These are phyloP conservation scores for Proctacanthus coquilletti DNA, from an alignment of 1,140 invertebrate species.

Conservation along the genomic window DNA sequence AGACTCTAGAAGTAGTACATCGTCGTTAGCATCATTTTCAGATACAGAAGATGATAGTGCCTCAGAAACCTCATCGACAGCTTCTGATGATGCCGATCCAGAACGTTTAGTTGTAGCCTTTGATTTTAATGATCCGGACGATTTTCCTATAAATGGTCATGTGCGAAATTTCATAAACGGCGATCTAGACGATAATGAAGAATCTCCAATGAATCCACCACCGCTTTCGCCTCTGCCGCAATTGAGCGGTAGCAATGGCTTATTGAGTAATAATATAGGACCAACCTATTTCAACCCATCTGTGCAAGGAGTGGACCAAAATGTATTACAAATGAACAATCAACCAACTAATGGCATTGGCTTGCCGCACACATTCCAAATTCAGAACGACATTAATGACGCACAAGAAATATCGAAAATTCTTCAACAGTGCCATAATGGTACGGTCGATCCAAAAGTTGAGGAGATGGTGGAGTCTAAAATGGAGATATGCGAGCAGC, in stretches of 20 bases:
- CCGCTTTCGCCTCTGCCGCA: conserved; percentile 24
- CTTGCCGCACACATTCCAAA: conserved; percentile 9
- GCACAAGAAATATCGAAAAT: conserved; percentile 28
- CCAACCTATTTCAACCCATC: conserved; percentile 6
- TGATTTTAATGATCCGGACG: conserved; percentile 20
- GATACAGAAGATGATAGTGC: conserved; percentile 16
- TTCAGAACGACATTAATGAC: conserved; percentile 28
- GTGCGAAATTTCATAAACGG: conserved; percentile 29
- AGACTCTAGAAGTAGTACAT: conserved; percentile 11
- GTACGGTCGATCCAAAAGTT: too few species aligned
- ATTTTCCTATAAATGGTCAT: conserved; percentile 21
- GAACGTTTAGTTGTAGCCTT: conserved; percentile 15
- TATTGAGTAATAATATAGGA: conserved; percentile 12
- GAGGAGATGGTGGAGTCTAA: too few species aligned
- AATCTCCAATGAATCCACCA: conserved; percentile 12
- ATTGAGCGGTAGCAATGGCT: conserved; percentile 10
- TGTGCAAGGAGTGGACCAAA: conserved; percentile 5
- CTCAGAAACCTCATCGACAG: conserved; percentile 26
- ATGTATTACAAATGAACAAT: not conserved
- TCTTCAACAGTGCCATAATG: conserved; percentile 26
- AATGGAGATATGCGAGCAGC: too few species aligned
- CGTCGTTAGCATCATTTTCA: conserved; percentile 17
- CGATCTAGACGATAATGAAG: conserved; percentile 18
- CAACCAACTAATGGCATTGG: too few species aligned
- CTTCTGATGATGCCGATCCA: conserved; percentile 19